Conservation (phyloP, 2,113 vertebrate genomes). For the Bos taurus region DNA sequence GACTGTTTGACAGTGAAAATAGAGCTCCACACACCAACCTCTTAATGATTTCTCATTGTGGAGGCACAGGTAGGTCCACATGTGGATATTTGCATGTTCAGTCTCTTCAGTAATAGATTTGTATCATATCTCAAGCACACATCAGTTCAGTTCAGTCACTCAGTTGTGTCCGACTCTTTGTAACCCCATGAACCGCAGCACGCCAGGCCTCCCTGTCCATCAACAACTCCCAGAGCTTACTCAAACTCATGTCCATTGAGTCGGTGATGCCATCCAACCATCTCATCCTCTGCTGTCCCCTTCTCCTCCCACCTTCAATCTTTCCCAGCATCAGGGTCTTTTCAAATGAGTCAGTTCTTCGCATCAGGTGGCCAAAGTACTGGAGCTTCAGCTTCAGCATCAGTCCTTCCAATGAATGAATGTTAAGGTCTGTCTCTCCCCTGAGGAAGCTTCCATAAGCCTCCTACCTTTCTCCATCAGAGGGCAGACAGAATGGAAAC, state of each 20-base stretch:
- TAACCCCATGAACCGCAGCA: not conserved
- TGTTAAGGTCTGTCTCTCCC: not conserved
- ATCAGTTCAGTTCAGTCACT: not conserved
- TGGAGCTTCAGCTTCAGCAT: not conserved
- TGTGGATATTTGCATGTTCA: not conserved
- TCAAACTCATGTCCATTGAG: not conserved
- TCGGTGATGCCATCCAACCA: not conserved
- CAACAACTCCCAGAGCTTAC: not conserved
- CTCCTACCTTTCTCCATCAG: not conserved
- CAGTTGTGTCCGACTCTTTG: not conserved
- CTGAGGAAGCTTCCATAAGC: not conserved
- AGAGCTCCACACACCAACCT: rapidly evolving
- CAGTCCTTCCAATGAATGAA: not conserved
- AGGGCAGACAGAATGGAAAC: not conserved
- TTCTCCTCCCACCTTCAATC: not conserved
- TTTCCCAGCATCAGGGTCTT: not conserved
- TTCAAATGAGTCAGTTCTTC: not conserved
- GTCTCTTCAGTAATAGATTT: not conserved
- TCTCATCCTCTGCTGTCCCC: not conserved
- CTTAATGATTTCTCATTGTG: not conserved
- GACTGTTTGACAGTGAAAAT: not conserved
- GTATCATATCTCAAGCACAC: not conserved
- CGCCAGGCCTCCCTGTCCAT: not conserved
- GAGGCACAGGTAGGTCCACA: not conserved
- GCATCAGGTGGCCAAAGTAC: not conserved